Percentiles rank a stretch among this genome's conserved stretches.
phyloP scores from a whole-genome alignment of 64 coral and sea anemone species.

The Stichodactyla mertensii region DNA sequence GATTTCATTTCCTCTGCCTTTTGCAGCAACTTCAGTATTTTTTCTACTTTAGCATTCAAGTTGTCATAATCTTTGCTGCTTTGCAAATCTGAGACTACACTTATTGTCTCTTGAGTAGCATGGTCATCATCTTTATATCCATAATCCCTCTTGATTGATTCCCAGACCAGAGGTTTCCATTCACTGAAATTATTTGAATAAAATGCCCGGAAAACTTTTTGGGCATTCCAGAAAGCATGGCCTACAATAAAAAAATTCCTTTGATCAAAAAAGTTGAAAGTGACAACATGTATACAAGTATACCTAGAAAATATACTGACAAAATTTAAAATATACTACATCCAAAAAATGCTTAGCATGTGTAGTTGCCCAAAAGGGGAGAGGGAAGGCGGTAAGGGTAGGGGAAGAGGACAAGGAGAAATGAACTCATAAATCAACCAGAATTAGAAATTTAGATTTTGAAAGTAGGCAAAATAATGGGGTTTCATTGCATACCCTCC shows the following conservation, averaged over 20 bases:
- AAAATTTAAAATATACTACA: too few relatives aligned
- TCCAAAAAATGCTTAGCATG: too few relatives aligned
- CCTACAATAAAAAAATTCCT: not conserved
- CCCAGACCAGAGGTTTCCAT: slow-evolving; percentile 3
- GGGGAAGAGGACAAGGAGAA: too few relatives aligned
- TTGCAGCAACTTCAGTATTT: slow-evolving; percentile 15
- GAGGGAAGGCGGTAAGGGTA: too few relatives aligned
- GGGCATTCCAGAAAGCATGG: slow-evolving; percentile 17
- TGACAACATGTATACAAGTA: too few relatives aligned
- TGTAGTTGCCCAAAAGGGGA: too few relatives aligned
- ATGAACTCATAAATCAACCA: too few relatives aligned
- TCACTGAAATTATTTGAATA: slow-evolving; percentile 11
- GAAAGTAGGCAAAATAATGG: too few relatives aligned
- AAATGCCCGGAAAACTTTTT: slow-evolving; percentile 10
- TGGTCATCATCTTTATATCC: slow-evolving; percentile 27
- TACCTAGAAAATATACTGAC: too few relatives aligned
- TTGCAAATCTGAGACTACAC: not conserved
- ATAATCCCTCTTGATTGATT: slow-evolving; percentile 7
- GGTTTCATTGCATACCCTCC: too few relatives aligned
- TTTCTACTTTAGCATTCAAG: slow-evolving; percentile 22
- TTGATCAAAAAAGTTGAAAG: too few relatives aligned
- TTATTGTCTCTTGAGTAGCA: not conserved
- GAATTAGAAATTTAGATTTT: too few relatives aligned
- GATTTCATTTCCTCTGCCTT: not conserved
- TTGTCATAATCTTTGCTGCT: not conserved